These are phyloP conservation scores for Melanophora roralis DNA, from an alignment of 2,888 invertebrate species.

Conservation along the genomic window DNA sequence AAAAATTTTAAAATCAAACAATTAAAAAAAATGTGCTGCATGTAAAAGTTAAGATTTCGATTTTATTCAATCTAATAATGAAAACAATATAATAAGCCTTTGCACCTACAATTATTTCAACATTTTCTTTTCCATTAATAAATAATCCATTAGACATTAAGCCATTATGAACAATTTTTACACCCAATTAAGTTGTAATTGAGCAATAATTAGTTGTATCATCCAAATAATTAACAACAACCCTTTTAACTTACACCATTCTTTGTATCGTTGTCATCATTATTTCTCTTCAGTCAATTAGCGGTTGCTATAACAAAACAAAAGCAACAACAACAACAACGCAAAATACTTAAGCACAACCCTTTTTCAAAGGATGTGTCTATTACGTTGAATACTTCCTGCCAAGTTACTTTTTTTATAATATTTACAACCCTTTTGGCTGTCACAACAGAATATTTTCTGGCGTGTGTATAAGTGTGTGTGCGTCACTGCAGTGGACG, in stretches of 20 bases:
- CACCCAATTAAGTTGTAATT: constrained; percentile 46
- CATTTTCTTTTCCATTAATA: not conserved
- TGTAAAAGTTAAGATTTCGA: too few species aligned
- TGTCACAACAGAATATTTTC: constrained; percentile 29
- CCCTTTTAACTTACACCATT: constrained; percentile 21
- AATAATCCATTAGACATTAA: not conserved
- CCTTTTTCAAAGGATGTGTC: not conserved
- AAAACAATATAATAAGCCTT: too few species aligned
- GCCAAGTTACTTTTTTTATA: not conserved
- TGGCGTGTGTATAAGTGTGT: not conserved
- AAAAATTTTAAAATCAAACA: too few species aligned
- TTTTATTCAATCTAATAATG: too few species aligned
- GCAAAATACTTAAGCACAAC: not conserved
- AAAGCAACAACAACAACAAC: not conserved
- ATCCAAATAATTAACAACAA: constrained; percentile 43
- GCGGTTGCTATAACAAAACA: constrained; percentile 32
- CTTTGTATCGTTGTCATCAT: not conserved
- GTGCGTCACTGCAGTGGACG: too few species aligned
- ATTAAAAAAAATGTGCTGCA: too few species aligned
- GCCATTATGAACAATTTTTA: constrained; percentile 13
- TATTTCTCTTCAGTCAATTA: constrained; percentile 26
- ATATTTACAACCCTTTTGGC: constrained; percentile 49
- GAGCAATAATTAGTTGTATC: constrained; percentile 39
- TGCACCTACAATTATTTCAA: not conserved
- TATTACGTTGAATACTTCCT: not conserved